Evolutionary conservation across 1,140 invertebrate species (phyloP).

Genomic region (Theocolax elegans): DNA sequence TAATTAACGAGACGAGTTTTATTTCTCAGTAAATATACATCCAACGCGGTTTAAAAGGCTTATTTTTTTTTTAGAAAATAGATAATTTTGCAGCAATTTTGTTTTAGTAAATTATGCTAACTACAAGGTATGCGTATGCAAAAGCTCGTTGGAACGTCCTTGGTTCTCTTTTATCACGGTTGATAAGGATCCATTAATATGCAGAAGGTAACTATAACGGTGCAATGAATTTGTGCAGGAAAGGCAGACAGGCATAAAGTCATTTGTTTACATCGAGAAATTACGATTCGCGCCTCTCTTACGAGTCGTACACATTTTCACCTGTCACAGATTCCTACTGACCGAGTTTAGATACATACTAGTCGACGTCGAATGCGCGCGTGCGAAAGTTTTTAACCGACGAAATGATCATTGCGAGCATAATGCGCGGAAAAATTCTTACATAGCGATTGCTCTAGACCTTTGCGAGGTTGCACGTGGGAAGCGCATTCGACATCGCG

Average conservation of each 20-base stretch:
- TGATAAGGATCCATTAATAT: too few species aligned
- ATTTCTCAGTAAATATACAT: too few species aligned
- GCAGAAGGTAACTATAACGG: neutral
- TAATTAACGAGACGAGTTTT: too few species aligned
- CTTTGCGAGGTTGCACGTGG: neutral
- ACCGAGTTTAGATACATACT: slow-evolving; percentile 52
- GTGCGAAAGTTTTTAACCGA: slow-evolving; percentile 28
- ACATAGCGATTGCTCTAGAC: neutral
- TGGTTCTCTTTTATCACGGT: too few species aligned
- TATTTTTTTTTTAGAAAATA: too few species aligned
- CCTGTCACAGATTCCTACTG: slow-evolving; percentile 64
- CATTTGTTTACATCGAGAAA: slow-evolving; percentile 34
- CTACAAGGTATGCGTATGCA: too few species aligned
- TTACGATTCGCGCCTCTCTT: slow-evolving; percentile 3
- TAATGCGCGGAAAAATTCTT: neutral
- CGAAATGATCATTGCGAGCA: slow-evolving; percentile 7
- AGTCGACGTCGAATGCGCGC: neutral
- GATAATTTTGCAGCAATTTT: too few species aligned
- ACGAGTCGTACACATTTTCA: slow-evolving; percentile 50
- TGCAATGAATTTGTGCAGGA: neutral
- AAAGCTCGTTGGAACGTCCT: too few species aligned
- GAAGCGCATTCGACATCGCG: too few species aligned
- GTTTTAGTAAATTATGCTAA: too few species aligned
- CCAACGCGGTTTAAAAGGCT: too few species aligned
- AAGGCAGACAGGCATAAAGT: neutral